A percentile compares a stretch with the other conserved stretches of the same genome.
These are phyloP conservation scores for Drosophila quinaria DNA, from an alignment of 2,888 invertebrate genomes.

Conservation along the genomic window DNA sequence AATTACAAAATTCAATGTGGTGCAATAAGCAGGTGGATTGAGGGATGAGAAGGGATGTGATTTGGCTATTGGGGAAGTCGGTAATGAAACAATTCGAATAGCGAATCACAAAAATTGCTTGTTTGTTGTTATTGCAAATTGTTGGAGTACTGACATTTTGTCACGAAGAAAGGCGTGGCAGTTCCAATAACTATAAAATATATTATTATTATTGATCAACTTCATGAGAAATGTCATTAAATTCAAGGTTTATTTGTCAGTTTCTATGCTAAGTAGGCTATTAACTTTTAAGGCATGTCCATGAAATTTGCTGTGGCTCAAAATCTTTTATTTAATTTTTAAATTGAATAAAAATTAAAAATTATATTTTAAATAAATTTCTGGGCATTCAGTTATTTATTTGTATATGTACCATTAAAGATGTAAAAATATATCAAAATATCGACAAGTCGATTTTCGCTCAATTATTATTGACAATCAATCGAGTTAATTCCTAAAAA, in stretches of 20 bases:
- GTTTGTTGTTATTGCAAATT: constrained; percentile 18
- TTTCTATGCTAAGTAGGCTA: not conserved
- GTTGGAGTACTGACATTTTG: constrained; percentile 1
- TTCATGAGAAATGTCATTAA: not conserved
- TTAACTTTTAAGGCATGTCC: not conserved
- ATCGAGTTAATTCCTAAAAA: too few species aligned
- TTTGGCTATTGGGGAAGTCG: not conserved
- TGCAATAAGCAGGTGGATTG: not conserved
- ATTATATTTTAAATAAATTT: too few species aligned
- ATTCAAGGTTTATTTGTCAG: not conserved
- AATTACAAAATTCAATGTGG: constrained; percentile 39
- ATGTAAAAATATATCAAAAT: too few species aligned
- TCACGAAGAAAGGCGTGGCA: not conserved
- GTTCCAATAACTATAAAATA: not conserved
- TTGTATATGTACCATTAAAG: too few species aligned
- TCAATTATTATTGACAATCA: too few species aligned
- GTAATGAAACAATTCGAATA: constrained; percentile 47
- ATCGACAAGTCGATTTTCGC: too few species aligned
- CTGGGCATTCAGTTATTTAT: too few species aligned
- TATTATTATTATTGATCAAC: constrained; percentile 3
- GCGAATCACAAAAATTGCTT: constrained; percentile 39
- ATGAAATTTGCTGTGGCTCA: too few species aligned
- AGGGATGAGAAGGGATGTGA: too few species aligned
- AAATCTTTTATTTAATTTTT: too few species aligned
- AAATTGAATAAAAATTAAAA: too few species aligned